Conservation (phyloP, 2,888 invertebrate species). For the Allygus modestus region DNA sequence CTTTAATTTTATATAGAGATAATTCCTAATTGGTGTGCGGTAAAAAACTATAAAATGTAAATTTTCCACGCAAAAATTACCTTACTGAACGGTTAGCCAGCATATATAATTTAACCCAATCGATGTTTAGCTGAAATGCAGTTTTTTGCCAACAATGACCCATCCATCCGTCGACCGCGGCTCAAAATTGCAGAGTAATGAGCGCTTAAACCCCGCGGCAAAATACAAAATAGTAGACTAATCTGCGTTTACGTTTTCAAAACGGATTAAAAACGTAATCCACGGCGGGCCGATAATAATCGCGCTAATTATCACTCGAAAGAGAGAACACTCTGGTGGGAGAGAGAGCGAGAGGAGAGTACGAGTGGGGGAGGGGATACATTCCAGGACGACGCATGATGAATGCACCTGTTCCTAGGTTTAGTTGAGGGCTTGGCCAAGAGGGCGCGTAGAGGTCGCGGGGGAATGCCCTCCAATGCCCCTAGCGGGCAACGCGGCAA, state of each 20-base stretch:
- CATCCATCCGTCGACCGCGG: neutral
- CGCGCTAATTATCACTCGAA: neutral
- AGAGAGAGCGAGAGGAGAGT: neutral
- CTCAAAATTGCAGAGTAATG: neutral
- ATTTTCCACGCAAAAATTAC: too few relatives aligned
- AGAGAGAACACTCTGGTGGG: too few relatives aligned
- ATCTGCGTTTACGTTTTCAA: conserved; percentile 32
- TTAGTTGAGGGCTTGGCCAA: conserved; percentile 61
- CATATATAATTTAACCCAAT: too few relatives aligned
- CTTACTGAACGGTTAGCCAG: too few relatives aligned
- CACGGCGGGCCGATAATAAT: conserved; percentile 30
- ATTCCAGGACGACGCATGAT: conserved; percentile 44
- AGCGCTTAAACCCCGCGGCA: conserved; percentile 1
- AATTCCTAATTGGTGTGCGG: too few relatives aligned
- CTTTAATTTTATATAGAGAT: too few relatives aligned
- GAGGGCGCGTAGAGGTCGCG: conserved; percentile 56
- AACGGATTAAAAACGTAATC: conserved; percentile 40
- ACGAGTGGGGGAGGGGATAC: neutral
- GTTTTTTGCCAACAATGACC: neutral
- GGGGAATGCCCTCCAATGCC: conserved; percentile 58
- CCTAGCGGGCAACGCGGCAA: conserved; percentile 57
- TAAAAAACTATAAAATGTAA: too few relatives aligned
- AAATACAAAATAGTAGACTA: neutral
- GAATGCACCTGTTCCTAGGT: conserved; percentile 59
- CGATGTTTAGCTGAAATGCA: too few relatives aligned